Base-by-base conservation (phyloP, 2,113 vertebrate species). In the Petromus typicus region DNA sequence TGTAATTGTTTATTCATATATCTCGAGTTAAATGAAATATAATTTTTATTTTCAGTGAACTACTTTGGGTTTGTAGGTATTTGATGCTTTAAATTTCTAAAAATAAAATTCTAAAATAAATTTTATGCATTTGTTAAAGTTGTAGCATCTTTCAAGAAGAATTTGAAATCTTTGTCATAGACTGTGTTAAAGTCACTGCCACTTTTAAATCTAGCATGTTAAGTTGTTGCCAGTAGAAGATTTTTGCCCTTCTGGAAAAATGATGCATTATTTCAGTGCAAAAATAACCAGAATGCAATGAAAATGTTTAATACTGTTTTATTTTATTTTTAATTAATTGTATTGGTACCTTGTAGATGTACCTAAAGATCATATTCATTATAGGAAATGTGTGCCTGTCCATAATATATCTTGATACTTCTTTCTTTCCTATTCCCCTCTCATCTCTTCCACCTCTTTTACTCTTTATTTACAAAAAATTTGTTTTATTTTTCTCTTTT, bases 61-160 rank as follows among this genome's bases (percentile, higher is more conserved):
- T 81, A 48, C 69, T n/a, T n/a, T 97, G 14, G 91, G 8, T 89
- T 87, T 92, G 16, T 59, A 54, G 30, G 5, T 59, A 87, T 59
- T 67, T 71, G 5, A 48, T 81, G 13, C 56, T 63, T 5, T 9
- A 5, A 80, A 34, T 95, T 57, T 45, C 10, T 30, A 30, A 48
- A 25, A 20, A 61, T 61, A 61, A 61, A 25, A 61, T 61, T 61
- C 1, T 23, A 78, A 95, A 63, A 43, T 83, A 32, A 79, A 25
- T 22, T 86, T 83, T 63, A 75, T 43, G 75, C 61, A 27, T 48
- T 93, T 73, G 4, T 25, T 59, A 67, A 90, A 84, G 63, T 71
- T 66, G 32, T 73, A 64, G 5, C 1, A 10, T 75, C 7, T 67
- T 93, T 57, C 13, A 86, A 48, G n/a, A n/a, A n/a, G 54, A 81